Percentiles rank a stretch among this genome's conserved stretches.
Conservation (phyloP, 2,797 vertebrate genomes). For the Notolabrus celidotus region DNA sequence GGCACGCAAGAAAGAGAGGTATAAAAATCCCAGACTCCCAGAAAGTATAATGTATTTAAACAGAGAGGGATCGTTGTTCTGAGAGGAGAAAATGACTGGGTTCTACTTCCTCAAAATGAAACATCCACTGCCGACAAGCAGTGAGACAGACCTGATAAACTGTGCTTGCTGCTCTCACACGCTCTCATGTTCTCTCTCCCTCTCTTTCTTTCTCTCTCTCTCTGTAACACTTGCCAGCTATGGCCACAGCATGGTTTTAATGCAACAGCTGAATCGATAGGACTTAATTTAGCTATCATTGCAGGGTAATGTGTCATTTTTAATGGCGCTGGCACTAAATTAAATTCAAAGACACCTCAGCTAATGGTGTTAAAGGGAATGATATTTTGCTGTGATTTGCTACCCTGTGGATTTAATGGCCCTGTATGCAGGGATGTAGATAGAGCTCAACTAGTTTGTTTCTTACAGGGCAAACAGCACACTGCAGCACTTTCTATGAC, state of each 20-base stretch:
- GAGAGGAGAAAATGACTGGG: conserved; percentile 80
- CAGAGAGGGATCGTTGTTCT: conserved; percentile 72
- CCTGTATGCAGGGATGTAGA: conserved; percentile 60
- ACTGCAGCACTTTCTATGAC: conserved; percentile 52
- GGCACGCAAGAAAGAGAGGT: conserved; percentile 42
- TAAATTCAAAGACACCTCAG: conserved; percentile 84
- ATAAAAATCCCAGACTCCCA: conserved; percentile 52
- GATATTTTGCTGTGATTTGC: conserved; percentile 82
- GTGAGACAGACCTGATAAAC: conserved; percentile 76
- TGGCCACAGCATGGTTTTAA: conserved; percentile 76
- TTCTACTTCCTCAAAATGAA: conserved; percentile 82
- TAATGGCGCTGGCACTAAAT: conserved; percentile 83
- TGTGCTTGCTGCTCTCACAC: conserved; percentile 68
- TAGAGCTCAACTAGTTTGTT: conserved; percentile 65
- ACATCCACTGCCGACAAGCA: conserved; percentile 75
- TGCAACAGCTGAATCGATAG: conserved; percentile 83
- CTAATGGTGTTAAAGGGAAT: conserved; percentile 82
- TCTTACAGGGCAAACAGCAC: conserved; percentile 58
- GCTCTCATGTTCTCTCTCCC: conserved; percentile 39
- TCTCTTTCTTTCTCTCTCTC: conserved; percentile 54
- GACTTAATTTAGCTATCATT: conserved; percentile 86
- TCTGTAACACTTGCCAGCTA: conserved; percentile 66
- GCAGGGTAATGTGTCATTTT: conserved; percentile 85
- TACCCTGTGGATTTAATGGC: conserved; percentile 70
- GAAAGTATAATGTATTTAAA: conserved; percentile 73